These are phyloP conservation scores for Amyelois transitella DNA, from an alignment of 1,140 invertebrate genomes.

Conservation along the genomic window DNA sequence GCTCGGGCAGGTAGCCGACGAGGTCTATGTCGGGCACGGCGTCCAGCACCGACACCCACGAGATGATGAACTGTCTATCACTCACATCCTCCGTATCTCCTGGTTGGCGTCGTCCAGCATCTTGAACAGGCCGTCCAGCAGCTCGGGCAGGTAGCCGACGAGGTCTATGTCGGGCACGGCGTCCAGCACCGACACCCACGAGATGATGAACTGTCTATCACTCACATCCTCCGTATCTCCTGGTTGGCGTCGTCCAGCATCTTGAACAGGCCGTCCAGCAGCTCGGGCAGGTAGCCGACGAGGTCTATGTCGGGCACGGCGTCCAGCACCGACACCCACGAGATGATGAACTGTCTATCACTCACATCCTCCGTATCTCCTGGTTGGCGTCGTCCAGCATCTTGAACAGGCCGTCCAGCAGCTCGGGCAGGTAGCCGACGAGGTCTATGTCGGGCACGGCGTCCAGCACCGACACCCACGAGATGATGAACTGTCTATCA, in stretches of 20 bases:
- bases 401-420: constrained; percentile 95
- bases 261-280: constrained; percentile 95
- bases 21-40: constrained; percentile 96
- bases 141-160: constrained; percentile 92
- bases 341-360: constrained; percentile 93
- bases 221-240: constrained; percentile 92
- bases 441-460: constrained; percentile 96
- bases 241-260: constrained; percentile 92
- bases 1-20: constrained; percentile 92
- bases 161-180: constrained; percentile 96
- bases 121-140: constrained; percentile 95
- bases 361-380: constrained; percentile 92
- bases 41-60: constrained; percentile 96
- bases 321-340: constrained; percentile 96
- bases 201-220: constrained; percentile 93
- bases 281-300: constrained; percentile 92
- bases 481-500: constrained; percentile 93
- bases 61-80: constrained; percentile 93
- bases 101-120: constrained; percentile 92
- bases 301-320: constrained; percentile 96
- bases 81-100: constrained; percentile 92
- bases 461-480: constrained; percentile 96
- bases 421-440: constrained; percentile 92
- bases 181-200: constrained; percentile 96
- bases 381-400: constrained; percentile 92